Conservation (phyloP, 1,140 invertebrate species). For the Lordiphosa clarofinis region DNA sequence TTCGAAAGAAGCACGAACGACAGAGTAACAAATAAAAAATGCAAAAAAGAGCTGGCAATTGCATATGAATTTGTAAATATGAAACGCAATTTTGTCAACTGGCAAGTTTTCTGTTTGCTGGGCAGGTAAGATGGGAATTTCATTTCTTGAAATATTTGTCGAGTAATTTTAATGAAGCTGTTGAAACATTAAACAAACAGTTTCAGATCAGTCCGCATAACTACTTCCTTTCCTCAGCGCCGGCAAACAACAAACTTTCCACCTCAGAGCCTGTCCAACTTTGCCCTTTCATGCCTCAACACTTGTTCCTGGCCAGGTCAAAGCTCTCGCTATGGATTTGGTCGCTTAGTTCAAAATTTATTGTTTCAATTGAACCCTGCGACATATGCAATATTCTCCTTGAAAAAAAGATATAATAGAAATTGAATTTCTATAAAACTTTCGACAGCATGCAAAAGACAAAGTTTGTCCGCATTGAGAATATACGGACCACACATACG, state of each 20-base stretch:
- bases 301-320: slow-evolving; percentile 8
- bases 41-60: slow-evolving; percentile 22
- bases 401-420: slow-evolving; percentile 6
- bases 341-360: slow-evolving; percentile 11
- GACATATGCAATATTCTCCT: slow-evolving; percentile 10
- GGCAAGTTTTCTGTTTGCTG: slow-evolving; percentile 3
- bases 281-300: slow-evolving; percentile 7
- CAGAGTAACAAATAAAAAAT: slow-evolving; percentile 28
- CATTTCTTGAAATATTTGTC: too few species aligned
- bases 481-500: slow-evolving; percentile 1
- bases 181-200: too few species aligned
- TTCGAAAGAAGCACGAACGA: slow-evolving; percentile 44
- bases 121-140: too few species aligned
- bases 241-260: neutral
- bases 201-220: too few species aligned
- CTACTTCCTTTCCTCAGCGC: too few species aligned
- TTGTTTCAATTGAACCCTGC: slow-evolving; percentile 13
- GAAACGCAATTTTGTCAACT: slow-evolving; percentile 53
- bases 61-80: slow-evolving; percentile 69
- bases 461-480: slow-evolving; percentile 7
- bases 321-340: slow-evolving; percentile 9
- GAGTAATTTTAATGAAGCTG: too few species aligned
- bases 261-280: slow-evolving; percentile 1
- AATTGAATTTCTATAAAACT: slow-evolving; percentile 20
- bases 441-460: slow-evolving; percentile 18